phyloP scores from a whole-genome alignment of 2,797 vertebrate species.

The Champsocephalus gunnari region DNA sequence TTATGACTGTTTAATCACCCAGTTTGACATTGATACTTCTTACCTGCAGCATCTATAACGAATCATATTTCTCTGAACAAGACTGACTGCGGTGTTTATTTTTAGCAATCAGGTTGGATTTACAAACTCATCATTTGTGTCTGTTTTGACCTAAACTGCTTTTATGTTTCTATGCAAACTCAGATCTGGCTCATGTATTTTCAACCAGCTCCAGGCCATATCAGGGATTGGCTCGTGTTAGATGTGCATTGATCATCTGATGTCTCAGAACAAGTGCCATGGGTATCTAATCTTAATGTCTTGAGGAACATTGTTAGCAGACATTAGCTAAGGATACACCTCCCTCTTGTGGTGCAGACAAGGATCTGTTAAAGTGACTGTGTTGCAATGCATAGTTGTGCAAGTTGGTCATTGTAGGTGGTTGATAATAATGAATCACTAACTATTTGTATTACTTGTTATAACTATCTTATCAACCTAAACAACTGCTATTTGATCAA shows the following conservation, averaged over 20 bases:
- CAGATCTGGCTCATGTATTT: slow-evolving; percentile 7
- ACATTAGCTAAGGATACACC: slow-evolving; percentile 23
- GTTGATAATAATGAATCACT: neutral
- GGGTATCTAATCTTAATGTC: slow-evolving; percentile 2
- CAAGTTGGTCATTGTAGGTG: neutral
- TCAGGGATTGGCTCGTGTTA: slow-evolving; percentile 1
- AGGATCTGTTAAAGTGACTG: neutral
- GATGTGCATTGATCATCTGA: slow-evolving; percentile 6
- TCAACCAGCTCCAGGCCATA: neutral
- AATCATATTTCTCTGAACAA: neutral
- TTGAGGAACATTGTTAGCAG: neutral
- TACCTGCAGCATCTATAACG: slow-evolving; percentile 18
- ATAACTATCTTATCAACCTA: neutral
- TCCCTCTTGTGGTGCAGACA: slow-evolving; percentile 62
- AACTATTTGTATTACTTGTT: neutral
- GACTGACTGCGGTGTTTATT: neutral
- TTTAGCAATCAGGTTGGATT: slow-evolving; percentile 7
- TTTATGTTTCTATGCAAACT: neutral
- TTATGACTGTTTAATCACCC: slow-evolving; percentile 37
- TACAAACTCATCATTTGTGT: neutral
- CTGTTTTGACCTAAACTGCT: neutral
- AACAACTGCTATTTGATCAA: neutral
- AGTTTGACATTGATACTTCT: slow-evolving; percentile 16
- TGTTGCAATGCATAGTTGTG: neutral
- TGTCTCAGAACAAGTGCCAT: neutral